Evolutionary conservation across 2,888 invertebrate species (phyloP).

Genomic region (Chloromyia formosa): DNA sequence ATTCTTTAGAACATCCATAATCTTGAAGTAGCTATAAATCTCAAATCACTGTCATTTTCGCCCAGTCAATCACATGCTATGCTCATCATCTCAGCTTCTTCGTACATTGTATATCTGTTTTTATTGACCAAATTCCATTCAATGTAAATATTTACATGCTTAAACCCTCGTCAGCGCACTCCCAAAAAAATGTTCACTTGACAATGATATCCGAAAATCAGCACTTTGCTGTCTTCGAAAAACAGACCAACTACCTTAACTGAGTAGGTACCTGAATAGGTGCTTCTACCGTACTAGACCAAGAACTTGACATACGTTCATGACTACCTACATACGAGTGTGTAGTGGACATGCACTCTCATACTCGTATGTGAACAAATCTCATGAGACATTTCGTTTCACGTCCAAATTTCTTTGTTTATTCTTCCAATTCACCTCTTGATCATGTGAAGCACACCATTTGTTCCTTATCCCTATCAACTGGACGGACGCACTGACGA

Average conservation of each 20-base stretch:
- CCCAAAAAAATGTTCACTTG: conserved; percentile 30
- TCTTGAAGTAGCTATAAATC: no score
- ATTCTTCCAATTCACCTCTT: conserved; percentile 28
- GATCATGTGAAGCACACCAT: conserved; percentile 34
- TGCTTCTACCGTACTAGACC: conserved; percentile 10
- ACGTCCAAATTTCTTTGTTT: conserved; percentile 26
- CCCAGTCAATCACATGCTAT: not conserved
- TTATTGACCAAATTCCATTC: conserved; percentile 37
- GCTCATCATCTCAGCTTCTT: not conserved
- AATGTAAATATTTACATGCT: conserved; percentile 37
- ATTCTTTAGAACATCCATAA: no score
- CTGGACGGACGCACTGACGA: not conserved
- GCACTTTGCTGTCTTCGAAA: conserved; percentile 28
- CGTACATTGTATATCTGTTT: conserved; percentile 6
- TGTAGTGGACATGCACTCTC: not conserved
- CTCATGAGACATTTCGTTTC: conserved; percentile 32
- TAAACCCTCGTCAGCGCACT: conserved; percentile 14
- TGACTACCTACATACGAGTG: not conserved
- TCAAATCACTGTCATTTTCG: conserved; percentile 12
- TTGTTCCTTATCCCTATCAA: conserved; percentile 16
- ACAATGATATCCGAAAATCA: conserved; percentile 36
- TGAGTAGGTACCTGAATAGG: not conserved
- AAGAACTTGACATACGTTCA: not conserved
- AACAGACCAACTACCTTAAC: not conserved
- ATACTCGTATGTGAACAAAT: conserved; percentile 12